These are phyloP conservation scores for Anoura caudifer DNA, from an alignment of 2,113 vertebrate species.

Conservation along the genomic window DNA sequence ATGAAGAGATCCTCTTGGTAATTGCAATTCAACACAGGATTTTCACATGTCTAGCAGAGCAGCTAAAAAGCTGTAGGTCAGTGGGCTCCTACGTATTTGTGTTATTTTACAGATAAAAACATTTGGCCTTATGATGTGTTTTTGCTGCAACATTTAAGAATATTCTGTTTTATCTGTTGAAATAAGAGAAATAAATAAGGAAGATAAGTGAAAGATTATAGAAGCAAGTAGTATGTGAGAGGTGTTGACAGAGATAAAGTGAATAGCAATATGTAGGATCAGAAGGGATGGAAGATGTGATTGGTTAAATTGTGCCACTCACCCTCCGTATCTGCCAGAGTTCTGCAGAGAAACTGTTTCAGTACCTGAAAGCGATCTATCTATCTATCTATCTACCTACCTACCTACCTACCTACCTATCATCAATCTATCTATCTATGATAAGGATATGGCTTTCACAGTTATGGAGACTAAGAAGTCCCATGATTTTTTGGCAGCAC, in stretches of 20 bases:
- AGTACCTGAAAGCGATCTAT: background rate
- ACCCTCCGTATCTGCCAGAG: background rate
- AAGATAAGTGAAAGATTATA: background rate
- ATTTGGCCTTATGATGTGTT: background rate
- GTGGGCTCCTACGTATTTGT: background rate
- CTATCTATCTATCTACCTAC: background rate
- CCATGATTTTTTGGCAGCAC: background rate
- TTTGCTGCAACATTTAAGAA: background rate
- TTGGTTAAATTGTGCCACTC: background rate
- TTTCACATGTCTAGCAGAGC: background rate
- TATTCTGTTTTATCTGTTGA: background rate
- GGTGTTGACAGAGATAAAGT: background rate
- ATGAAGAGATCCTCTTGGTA: background rate
- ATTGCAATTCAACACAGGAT: background rate
- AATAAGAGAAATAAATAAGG: background rate
- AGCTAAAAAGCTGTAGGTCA: background rate
- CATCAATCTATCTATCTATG: background rate
- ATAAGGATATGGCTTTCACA: background rate
- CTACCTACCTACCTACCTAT: background rate
- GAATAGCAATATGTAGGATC: background rate
- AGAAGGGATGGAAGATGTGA: background rate
- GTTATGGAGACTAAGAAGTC: background rate
- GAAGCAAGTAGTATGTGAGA: background rate
- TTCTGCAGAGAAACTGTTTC: background rate
- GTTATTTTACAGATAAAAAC: slow-evolving; percentile 7